A percentile compares a stretch with the other conserved stretches of the same genome.
These are phyloP conservation scores for Myodes glareolus DNA, from an alignment of 2,113 vertebrate species.

Conservation along the genomic window DNA sequence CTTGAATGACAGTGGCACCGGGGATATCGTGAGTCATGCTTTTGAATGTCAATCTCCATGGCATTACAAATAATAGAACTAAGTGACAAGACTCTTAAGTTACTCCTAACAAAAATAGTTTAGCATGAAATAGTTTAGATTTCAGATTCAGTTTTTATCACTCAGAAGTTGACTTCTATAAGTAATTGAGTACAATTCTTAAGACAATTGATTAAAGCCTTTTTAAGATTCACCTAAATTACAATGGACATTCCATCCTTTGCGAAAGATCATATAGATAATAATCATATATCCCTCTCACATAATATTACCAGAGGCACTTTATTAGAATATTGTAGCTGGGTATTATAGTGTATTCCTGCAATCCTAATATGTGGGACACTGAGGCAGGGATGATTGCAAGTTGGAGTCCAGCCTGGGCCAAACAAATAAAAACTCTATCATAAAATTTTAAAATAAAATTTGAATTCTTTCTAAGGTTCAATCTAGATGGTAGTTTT, in stretches of 20 bases:
- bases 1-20: slow-evolving; percentile 31
- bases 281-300: background rate
- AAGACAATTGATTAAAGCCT: slow-evolving; percentile 9
- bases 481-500: background rate
- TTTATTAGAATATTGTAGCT: background rate
- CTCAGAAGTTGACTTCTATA: slow-evolving; percentile 12
- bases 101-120: slow-evolving; percentile 32
- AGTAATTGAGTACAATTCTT: slow-evolving; percentile 13
- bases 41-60: slow-evolving; percentile 44
- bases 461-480: background rate
- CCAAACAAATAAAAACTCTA: background rate
- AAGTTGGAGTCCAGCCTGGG: background rate
- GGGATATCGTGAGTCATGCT: slow-evolving; percentile 32
- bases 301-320: background rate
- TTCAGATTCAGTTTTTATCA: slow-evolving; percentile 36
- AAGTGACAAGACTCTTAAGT: slow-evolving; percentile 39
- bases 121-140: slow-evolving; percentile 30
- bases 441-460: background rate
- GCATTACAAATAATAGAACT: slow-evolving; percentile 22
- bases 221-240: slow-evolving; percentile 31
- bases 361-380: background rate
- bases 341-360: background rate
- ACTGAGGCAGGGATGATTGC: background rate
- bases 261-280: background rate
- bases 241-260: background rate